Evolutionary conservation across 2,797 vertebrate genomes (phyloP), one percentile per base, ranked within the genome.

Genomic region (Myripristis jacobus): DNA sequence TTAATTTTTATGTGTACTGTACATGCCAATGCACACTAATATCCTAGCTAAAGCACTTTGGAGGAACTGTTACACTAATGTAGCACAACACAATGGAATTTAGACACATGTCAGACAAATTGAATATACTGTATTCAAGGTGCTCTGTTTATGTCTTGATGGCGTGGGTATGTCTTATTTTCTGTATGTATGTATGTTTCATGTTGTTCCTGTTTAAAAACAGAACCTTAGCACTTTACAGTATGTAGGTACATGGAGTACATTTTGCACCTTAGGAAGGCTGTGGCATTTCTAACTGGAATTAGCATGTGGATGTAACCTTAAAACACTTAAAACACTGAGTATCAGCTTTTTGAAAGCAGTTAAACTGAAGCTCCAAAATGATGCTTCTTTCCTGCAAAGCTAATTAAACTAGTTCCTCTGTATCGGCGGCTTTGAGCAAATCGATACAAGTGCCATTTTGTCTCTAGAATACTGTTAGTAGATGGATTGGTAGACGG

Each of bases 191-290:
- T 53, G 24, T 24, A 24, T 27, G 22, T 36, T 24, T 57, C n/a
- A n/a, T n/a, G 21, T 13, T 73, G 16, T 34, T 52, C 38, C 43
- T 70, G 25, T 75, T 68, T 11, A 55, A 31, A 11, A 19, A 59
- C 34, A 48, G 55, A 54, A 57, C 18, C 10, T 38, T 80, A 74
- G 85, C 80, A 87, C 87, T 88, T 87, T 90, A 83, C n/a, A n/a
- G n/a, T n/a, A n/a, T 78, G 0, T 29, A 44, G 60, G 21, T 41
- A 48, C 25, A 48, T 27, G 11, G 52, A 8, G 19, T 48, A 64
- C 24, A 38, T 57, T n/a, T 76, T 79, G 73, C 54, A 86, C 21
- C 70, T 77, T 85, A 73, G 77, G 21, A 71, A n/a, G 25, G 59
- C 62, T 61, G 34, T 0, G 54, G 68, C 55, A 48, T 59, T 38